Percentiles rank a stretch among this genome's conserved stretches.
These are phyloP conservation scores for Poecile montanus DNA, from an alignment of 2,797 vertebrate species.

Conservation along the genomic window DNA sequence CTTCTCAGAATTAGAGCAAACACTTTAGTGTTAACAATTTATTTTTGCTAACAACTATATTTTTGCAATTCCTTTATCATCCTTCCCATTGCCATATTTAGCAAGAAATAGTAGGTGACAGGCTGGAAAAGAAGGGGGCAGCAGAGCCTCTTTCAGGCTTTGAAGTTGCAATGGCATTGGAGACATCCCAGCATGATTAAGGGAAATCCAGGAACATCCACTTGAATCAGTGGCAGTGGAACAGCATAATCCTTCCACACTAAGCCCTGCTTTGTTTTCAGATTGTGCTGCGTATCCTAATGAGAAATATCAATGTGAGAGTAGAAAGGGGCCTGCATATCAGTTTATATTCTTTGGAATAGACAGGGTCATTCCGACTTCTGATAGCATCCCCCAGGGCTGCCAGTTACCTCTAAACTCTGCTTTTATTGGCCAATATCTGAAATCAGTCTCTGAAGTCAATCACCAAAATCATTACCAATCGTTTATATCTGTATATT, in stretches of 20 bases:
- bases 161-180: not conserved
- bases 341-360: not conserved
- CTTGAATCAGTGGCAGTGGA: not conserved
- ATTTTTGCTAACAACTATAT: not conserved
- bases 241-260: not conserved
- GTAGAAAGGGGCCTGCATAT: not conserved
- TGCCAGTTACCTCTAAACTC: not conserved
- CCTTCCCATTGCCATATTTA: not conserved
- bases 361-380: not conserved
- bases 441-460: not conserved
- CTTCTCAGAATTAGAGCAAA: not conserved
- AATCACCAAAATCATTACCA: not conserved
- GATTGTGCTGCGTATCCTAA: not conserved
- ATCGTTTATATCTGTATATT: not conserved
- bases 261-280: conserved; percentile 23
- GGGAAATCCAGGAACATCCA: not conserved
- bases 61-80: not conserved
- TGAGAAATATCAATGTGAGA: not conserved
- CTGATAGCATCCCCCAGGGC: not conserved
- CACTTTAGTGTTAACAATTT: not conserved
- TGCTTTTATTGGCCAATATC: not conserved
- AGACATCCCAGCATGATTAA: not conserved
- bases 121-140: not conserved
- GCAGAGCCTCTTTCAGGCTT: not conserved
- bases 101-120: not conserved